Base-by-base conservation (phyloP, 1,140 invertebrate species). In the Eulimnadia texana region DNA sequence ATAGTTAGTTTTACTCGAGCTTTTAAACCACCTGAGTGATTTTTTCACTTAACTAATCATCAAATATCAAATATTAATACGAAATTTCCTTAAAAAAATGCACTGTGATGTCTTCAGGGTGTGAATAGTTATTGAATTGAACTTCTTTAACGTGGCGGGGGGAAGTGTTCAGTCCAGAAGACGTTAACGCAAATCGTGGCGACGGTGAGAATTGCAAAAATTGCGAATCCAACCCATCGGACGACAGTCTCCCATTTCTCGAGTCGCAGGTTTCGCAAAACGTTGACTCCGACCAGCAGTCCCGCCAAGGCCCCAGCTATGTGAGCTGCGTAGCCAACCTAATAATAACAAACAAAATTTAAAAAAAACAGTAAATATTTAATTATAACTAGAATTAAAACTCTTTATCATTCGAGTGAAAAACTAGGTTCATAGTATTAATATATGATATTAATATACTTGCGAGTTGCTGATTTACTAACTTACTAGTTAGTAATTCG, bases 271-370 rank as follows among this genome's bases (percentile, higher is more conserved):
- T 98, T 98, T 24, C 89, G 80, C 1, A 98, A 76, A 0, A 93
- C 84, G 27, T 89, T 85, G 51, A 97, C 84, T n/a, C 93, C 94
- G 22, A 98, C 84, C 1, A 96, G 79, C 1, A 98, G 76, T n/a
- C 92, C 92, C 22, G 88, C 88, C 2, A 93, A 64, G 2, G 88
- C 90, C 27, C 91, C 91, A 57, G 83, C 86, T 20, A 93, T 73
- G 74, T 97, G 93, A 11, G 92, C 92, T 3, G 85, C 84, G 70
- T 96, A 95, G 16, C 88, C 88, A 56, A 90, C 84, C 70, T 86
- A 62, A 66, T n/a, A 42, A 42, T 42, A 42, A 42, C 25, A 33
- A 61, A 50, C 27, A 33, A 11, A 42, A 28, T 25, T 25, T 29
- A 19, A 27, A 11, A 29, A n/a, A 28, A n/a, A 22, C 2, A 50